These are phyloP conservation scores for Anas acuta DNA, from an alignment of 2,797 vertebrate species.

Conservation along the genomic window DNA sequence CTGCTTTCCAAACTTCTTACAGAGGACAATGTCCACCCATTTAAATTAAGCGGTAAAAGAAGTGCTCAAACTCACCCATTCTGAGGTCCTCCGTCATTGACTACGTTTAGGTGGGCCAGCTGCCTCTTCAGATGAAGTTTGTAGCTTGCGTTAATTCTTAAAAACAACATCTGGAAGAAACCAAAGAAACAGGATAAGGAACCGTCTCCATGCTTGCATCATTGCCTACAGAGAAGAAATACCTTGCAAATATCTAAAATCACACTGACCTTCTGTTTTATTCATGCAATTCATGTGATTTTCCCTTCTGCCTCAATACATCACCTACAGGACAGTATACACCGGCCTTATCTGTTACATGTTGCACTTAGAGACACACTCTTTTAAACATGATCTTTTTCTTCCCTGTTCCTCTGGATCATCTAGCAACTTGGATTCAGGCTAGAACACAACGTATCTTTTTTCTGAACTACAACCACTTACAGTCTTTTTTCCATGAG, in stretches of 20 bases:
- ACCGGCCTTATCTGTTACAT: rapidly evolving
- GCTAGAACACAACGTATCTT: not conserved
- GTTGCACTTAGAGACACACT: not conserved
- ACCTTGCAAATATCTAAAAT: rapidly evolving
- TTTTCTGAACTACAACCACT: not conserved
- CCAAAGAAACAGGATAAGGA: not conserved
- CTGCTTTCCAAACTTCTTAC: not conserved
- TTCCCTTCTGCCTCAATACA: not conserved
- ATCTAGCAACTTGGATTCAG: not conserved
- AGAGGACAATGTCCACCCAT: not conserved
- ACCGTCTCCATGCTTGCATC: rapidly evolving
- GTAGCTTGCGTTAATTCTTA: slow-evolving; percentile 92
- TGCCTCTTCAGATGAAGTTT: slow-evolving; percentile 96
- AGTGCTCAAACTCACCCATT: slow-evolving; percentile 83
- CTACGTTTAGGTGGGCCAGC: slow-evolving; percentile 89
- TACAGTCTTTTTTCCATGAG: not conserved
- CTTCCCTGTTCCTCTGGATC: not conserved
- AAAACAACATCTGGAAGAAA: slow-evolving; percentile 88
- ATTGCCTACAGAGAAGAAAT: not conserved
- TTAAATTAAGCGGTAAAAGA: not conserved
- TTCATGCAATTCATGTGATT: not conserved
- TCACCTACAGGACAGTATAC: not conserved
- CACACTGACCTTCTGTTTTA: rapidly evolving
- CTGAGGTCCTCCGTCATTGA: slow-evolving; percentile 95
- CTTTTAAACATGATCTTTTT: not conserved